These are phyloP conservation scores for Sturmia bella DNA, from an alignment of 2,888 invertebrate species.

Conservation along the genomic window DNA sequence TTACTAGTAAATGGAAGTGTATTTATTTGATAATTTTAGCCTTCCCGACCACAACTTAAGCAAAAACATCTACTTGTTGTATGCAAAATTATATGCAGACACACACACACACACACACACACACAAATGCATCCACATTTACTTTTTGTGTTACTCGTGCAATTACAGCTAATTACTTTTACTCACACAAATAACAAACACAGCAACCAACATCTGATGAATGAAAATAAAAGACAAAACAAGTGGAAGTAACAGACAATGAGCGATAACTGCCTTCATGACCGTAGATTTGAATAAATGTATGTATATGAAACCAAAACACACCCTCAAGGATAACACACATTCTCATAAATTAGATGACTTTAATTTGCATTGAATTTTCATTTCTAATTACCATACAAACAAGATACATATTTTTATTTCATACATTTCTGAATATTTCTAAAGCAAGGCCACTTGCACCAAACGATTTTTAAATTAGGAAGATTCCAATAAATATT, in stretches of 20 bases:
- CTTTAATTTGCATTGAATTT: neutral
- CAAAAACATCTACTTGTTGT: neutral
- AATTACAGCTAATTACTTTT: conserved; percentile 63
- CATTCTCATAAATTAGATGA: neutral
- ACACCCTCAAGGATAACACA: conserved; percentile 45
- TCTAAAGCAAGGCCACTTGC: too few species aligned
- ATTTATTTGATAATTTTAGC: conserved; percentile 16
- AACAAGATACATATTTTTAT: neutral
- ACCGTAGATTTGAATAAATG: conserved; percentile 5
- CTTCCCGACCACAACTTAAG: neutral
- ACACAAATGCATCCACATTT: neutral
- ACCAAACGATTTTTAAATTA: conserved; percentile 34
- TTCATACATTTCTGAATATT: conserved; percentile 12
- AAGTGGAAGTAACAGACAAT: conserved; percentile 8
- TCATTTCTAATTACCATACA: neutral
- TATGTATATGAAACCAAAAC: conserved; percentile 3
- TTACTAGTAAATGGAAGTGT: neutral
- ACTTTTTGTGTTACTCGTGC: conserved; percentile 34
- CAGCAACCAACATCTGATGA: conserved; percentile 25
- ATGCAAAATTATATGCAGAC: too few species aligned
- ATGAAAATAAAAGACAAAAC: conserved; percentile 18
- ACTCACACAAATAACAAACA: conserved; percentile 30
- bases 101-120: neutral
- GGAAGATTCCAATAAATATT: too few species aligned
- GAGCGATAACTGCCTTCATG: conserved; percentile 2